Evolutionary conservation across 1,140 invertebrate species (phyloP).

Genomic region (Drosophila arizonae): DNA sequence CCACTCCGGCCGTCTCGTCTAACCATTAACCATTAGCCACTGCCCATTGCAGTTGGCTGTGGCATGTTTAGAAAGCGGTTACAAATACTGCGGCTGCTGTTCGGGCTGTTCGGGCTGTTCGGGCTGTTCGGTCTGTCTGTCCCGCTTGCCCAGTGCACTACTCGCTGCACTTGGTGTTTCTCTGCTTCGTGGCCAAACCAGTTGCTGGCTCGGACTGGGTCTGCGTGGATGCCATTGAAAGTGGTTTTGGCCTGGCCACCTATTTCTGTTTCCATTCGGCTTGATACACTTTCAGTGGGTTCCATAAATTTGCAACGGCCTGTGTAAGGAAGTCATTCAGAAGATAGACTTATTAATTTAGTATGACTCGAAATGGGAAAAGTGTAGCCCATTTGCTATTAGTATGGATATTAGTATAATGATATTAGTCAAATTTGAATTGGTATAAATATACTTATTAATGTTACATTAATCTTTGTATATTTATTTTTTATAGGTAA

Average conservation of each 20-base stretch:
- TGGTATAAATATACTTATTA: no score
- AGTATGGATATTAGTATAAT: no score
- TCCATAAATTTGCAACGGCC: neutral
- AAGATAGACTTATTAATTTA: no score
- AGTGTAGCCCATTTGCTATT: no score
- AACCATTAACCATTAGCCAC: neutral
- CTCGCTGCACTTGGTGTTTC: slow-evolving; percentile 44
- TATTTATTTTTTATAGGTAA: no score
- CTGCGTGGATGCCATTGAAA: slow-evolving; percentile 30
- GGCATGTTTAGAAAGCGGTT: slow-evolving; percentile 72
- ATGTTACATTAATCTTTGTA: no score
- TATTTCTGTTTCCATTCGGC: neutral
- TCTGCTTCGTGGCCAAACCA: slow-evolving; percentile 36
- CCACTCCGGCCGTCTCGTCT: slow-evolving; percentile 1
- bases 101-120: neutral
- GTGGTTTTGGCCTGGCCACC: slow-evolving; percentile 21
- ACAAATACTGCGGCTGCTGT: slow-evolving; percentile 5
- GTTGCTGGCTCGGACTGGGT: slow-evolving; percentile 36
- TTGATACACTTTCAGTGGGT: slow-evolving; percentile 8
- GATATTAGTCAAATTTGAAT: no score
- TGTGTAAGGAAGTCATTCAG: neutral
- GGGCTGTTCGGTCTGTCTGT: slow-evolving; percentile 9
- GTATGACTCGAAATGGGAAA: no score
- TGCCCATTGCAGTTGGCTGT: slow-evolving; percentile 24
- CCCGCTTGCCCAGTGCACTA: slow-evolving; percentile 62